Evolutionary conservation across 2,888 invertebrate genomes (phyloP), one percentile per base, ranked within the genome.

Genomic region (Alsophila aescularia): DNA sequence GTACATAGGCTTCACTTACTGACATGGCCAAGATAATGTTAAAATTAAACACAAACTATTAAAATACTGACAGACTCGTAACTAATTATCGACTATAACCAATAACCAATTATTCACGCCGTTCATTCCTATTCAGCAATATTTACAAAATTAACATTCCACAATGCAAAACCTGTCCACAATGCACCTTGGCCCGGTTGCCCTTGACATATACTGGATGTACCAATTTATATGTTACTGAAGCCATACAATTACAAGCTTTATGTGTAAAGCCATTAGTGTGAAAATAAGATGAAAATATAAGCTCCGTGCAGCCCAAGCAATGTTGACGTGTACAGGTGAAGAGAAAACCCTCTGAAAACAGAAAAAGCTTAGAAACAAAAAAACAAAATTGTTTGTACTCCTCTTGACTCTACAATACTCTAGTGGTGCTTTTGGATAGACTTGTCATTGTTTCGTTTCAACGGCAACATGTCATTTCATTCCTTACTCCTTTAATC

Each of bases 181-280:
- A n/a, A n/a, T 73, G 72, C 72, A 69, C 71, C 36, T 65, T 66
- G 64, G 66, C 66, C 74, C 60, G 57, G 81, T 70, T 73, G 76
- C 74, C 87, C 86, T 87, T 87, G 86, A 85, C 87, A 86, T 81
- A 81, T 77, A 70, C 66, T 60, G 27, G 12, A 37, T 45, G 42
- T 32, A 34, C 13, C 18, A 34, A 29, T 52, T 48, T 39, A 31
- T 37, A 52, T 39, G 12, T 13, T 40, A 21, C 9, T 35, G 5
- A 29, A 14, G 14, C 41, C 44, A 13, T 31, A 44, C 29, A 37
- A 53, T 58, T 64, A 60, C 61, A 52, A 57, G 52, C 70, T 62
- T 64, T 75, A 74, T 69, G 42, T n/a, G 37, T n/a, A 54, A 53
- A 40, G 55, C 8, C 18, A 68, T 75, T 77, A 58, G 69, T 57